Conservation (phyloP, 1,140 invertebrate species). For the Chironomus striatipennis region DNA sequence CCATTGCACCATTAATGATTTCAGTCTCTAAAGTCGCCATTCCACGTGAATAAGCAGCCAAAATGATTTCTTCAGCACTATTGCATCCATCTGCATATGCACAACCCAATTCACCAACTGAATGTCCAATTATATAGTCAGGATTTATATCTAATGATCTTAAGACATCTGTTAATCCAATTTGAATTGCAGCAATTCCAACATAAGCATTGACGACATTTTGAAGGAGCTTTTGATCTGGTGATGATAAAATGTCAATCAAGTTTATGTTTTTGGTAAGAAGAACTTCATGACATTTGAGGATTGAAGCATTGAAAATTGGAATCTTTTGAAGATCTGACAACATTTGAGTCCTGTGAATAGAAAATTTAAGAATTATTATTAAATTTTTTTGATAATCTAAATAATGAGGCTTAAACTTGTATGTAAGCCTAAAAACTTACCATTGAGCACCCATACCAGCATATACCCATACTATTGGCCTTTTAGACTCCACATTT, state of each 20-base stretch:
- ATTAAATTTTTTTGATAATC: too few relatives aligned
- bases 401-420: too few relatives aligned
- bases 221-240: slow-evolving; percentile 32
- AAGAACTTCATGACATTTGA: slow-evolving; percentile 51
- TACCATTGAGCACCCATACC: slow-evolving; percentile 62
- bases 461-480: slow-evolving; percentile 56
- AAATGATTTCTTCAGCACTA: slow-evolving; percentile 59
- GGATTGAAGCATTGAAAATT: slow-evolving; percentile 55
- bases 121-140: slow-evolving; percentile 50
- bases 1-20: slow-evolving; percentile 58
- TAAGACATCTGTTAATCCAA: slow-evolving; percentile 68
- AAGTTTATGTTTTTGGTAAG: slow-evolving; percentile 55
- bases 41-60: slow-evolving; percentile 64
- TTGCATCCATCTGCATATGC: slow-evolving; percentile 67
- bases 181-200: slow-evolving; percentile 41
- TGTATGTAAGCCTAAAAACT: too few relatives aligned
- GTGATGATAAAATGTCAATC: slow-evolving; percentile 53
- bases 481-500: slow-evolving; percentile 41
- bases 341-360: slow-evolving; percentile 49
- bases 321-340: slow-evolving; percentile 51
- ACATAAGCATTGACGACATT: slow-evolving; percentile 40
- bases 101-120: slow-evolving; percentile 61
- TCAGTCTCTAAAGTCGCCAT: slow-evolving; percentile 56
- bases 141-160: slow-evolving; percentile 52
- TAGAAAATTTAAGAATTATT: too few relatives aligned